Evolutionary conservation across 2,113 vertebrate species (phyloP).

Genomic region (Podocnemis expansa): DNA sequence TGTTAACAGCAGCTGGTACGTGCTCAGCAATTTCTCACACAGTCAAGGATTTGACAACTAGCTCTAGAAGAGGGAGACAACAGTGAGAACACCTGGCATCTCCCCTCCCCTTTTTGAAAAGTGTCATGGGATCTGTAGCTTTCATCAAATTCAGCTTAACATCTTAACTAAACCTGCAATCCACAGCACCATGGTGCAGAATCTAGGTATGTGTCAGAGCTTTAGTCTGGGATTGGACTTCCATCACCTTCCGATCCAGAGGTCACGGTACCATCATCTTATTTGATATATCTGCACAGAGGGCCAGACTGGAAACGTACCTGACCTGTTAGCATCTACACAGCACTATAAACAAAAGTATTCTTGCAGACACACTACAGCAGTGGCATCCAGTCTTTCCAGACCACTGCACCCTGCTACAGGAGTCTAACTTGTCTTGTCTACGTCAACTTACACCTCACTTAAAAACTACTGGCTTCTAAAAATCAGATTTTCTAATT

Average conservation of each 20-base stretch:
- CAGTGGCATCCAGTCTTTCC: background rate
- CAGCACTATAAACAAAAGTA: background rate
- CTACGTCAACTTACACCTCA: too few relatives aligned
- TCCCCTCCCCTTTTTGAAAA: background rate
- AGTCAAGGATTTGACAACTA: background rate
- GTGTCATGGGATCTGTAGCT: background rate
- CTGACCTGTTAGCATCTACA: background rate
- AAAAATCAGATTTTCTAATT: too few relatives aligned
- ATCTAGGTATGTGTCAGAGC: background rate
- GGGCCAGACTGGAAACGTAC: background rate
- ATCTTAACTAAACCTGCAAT: too few relatives aligned
- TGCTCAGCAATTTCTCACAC: background rate
- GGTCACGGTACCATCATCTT: background rate
- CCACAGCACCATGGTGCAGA: background rate
- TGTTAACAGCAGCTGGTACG: background rate
- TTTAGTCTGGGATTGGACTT: too few relatives aligned
- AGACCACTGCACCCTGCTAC: background rate
- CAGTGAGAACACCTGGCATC: background rate
- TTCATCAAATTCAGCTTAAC: background rate
- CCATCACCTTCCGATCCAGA: background rate
- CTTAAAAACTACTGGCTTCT: too few relatives aligned
- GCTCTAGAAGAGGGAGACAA: background rate
- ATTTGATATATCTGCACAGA: background rate
- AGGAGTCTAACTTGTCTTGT: too few relatives aligned
- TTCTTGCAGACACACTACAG: background rate